phyloP scores from a whole-genome alignment of 2,113 vertebrate genomes.

The Apus apus region DNA sequence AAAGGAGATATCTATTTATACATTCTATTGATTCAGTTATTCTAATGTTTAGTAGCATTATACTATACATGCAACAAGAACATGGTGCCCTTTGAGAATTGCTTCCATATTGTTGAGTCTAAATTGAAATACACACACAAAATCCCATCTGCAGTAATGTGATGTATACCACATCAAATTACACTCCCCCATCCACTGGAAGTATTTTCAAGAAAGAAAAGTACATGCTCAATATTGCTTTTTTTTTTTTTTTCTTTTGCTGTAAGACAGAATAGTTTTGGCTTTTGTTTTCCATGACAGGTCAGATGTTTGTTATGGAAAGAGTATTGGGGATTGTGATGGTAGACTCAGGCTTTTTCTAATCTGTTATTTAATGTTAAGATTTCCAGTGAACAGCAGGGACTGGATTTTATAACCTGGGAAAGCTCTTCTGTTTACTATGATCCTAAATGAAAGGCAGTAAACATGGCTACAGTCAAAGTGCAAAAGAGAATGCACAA shows the following conservation, averaged over 20 bases:
- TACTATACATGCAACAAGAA: slow-evolving; percentile 37
- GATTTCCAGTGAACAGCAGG: background rate
- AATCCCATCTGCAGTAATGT: background rate
- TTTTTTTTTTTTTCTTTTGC: background rate
- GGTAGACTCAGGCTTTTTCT: background rate
- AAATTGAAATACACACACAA: slow-evolving; percentile 43
- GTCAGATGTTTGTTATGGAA: background rate
- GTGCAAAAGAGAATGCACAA: background rate
- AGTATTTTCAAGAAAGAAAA: background rate
- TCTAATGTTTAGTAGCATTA: slow-evolving; percentile 56
- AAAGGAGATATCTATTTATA: slow-evolving; percentile 70
- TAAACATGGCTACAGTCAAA: background rate
- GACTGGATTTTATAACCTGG: background rate
- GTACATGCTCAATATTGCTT: background rate
- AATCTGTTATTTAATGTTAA: background rate
- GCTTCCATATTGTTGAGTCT: slow-evolving; percentile 33
- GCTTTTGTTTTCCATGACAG: background rate
- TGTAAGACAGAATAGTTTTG: background rate
- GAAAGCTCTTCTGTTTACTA: background rate
- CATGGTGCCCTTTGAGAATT: slow-evolving; percentile 50
- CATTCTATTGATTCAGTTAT: slow-evolving; percentile 62
- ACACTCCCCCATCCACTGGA: background rate
- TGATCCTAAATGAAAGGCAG: background rate
- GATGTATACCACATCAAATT: background rate
- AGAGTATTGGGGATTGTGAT: background rate